Conservation (phyloP, 1,140 invertebrate species). For the Metaphire vulgaris region DNA sequence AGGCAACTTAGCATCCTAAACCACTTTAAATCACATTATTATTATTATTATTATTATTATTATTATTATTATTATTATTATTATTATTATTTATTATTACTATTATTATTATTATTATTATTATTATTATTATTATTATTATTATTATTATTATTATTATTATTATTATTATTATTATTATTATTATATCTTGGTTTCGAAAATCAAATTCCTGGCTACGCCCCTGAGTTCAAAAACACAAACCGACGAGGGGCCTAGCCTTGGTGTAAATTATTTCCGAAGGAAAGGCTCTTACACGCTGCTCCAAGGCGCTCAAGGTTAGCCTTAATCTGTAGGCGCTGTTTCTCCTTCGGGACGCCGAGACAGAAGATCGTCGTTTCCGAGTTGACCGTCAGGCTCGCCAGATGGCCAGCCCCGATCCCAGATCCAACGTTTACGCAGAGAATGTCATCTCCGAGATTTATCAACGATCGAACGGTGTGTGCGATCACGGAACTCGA, state of each 20-base stretch:
- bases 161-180: neutral
- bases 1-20: too few relatives aligned
- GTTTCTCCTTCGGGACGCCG: conserved; percentile 30
- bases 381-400: conserved; percentile 36
- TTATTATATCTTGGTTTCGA: neutral
- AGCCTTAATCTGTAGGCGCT: conserved; percentile 29
- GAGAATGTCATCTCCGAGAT: conserved; percentile 41
- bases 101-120: neutral
- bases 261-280: neutral
- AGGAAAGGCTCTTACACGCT: conserved; percentile 33
- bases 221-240: neutral
- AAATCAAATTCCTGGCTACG: too few relatives aligned
- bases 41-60: too few relatives aligned
- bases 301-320: conserved; percentile 38
- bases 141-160: neutral
- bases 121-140: neutral
- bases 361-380: conserved; percentile 34
- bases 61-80: too few relatives aligned
- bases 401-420: conserved; percentile 38
- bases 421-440: conserved; percentile 42
- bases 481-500: conserved; percentile 42
- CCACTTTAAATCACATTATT: too few relatives aligned
- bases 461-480: conserved; percentile 37
- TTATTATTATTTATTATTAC: neutral
- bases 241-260: too few relatives aligned